Percentiles rank a stretch among this genome's conserved stretches.
These are phyloP conservation scores for Crambe crambe DNA, from an alignment of 37 sponge, comb jelly and placozoan genomes.

Conservation along the genomic window DNA sequence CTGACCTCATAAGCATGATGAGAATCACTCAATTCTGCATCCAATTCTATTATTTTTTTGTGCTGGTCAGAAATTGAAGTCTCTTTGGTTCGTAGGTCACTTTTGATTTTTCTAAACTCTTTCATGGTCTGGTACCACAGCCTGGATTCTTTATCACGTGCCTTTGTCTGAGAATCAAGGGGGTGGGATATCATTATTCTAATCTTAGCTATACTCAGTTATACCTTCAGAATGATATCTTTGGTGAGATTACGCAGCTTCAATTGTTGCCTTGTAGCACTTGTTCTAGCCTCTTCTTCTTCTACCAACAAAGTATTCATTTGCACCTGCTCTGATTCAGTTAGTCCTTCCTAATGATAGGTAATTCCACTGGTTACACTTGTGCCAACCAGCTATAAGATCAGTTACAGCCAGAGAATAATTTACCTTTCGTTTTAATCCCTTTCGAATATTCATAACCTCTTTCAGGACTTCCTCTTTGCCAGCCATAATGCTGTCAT, in stretches of 20 bases:
- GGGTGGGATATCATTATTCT: neutral
- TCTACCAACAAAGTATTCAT: slow-evolving; percentile 3
- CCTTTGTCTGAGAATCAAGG: slow-evolving; percentile 31
- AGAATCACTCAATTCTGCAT: slow-evolving; percentile 57
- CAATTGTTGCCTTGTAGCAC: neutral
- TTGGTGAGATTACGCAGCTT: slow-evolving; percentile 42
- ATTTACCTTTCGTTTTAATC: slow-evolving; percentile 25
- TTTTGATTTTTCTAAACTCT: slow-evolving; percentile 6
- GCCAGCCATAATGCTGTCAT: neutral
- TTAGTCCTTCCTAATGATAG: slow-evolving; percentile 28
- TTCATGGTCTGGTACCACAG: slow-evolving; percentile 36
- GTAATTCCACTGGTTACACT: too few relatives aligned
- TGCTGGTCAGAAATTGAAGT: slow-evolving; percentile 44
- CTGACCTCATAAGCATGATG: slow-evolving; percentile 54
- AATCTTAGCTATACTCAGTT: neutral
- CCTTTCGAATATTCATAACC: slow-evolving; percentile 33
- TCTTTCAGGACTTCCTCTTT: slow-evolving; percentile 30
- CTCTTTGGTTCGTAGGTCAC: slow-evolving; percentile 44
- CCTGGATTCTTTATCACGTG: slow-evolving; percentile 52
- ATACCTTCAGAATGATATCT: slow-evolving; percentile 55
- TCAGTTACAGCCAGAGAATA: neutral
- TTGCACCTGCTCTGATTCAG: neutral
- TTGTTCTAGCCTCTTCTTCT: slow-evolving; percentile 32
- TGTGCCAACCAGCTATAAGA: neutral
- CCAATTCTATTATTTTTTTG: slow-evolving; percentile 54